Evolutionary conservation across 2,113 vertebrate species (phyloP), one percentile per base, ranked within the genome.

Genomic region (Bucco capensis): DNA sequence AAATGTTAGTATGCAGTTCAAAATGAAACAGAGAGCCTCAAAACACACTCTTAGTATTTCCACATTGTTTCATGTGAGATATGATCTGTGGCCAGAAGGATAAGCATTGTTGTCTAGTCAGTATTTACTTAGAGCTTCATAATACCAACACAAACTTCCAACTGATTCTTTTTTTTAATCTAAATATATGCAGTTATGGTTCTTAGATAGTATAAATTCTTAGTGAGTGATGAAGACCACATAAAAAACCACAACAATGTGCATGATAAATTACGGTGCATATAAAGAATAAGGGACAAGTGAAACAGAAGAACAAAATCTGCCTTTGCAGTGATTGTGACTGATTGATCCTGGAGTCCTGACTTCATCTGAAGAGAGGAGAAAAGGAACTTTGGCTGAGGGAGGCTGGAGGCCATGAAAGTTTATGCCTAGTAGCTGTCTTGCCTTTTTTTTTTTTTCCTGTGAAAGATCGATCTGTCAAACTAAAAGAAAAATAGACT

Each of bases 401-500:
- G 27, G 23, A 87, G 17, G 5, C 37, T 78, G 25, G 31, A 90
- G 37, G 84, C 93, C 96, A 93, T 92, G 84, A 88, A 95, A 90
- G 50, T 91, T 92, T 84, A 79, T 88, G 57, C 38, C 73, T 97
- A 66, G 61, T 64, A 84, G 83, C 11, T 83, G 74, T 25, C 49
- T 42, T 64, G 31, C 54, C 25, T 50, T 66, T 44, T 38, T 37
- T 57, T 44, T 65, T 62, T 30, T 54, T 33, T 50, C 50, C 71
- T 71, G 27, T 84, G 24, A 12, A 90, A 91, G 89, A 96, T 71
- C 50, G 10, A 92, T 89, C 89, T 95, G 95, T 94, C 97, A 96
- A 89, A 88, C 16, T 54, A 69, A 72, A 95, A 96, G 96, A 95
- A 96, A 97, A 96, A 95, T 89, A 96, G 91, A 72, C 70, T 94